phyloP scores from a whole-genome alignment of 2,888 invertebrate species.

The Itoplectis maculator region DNA sequence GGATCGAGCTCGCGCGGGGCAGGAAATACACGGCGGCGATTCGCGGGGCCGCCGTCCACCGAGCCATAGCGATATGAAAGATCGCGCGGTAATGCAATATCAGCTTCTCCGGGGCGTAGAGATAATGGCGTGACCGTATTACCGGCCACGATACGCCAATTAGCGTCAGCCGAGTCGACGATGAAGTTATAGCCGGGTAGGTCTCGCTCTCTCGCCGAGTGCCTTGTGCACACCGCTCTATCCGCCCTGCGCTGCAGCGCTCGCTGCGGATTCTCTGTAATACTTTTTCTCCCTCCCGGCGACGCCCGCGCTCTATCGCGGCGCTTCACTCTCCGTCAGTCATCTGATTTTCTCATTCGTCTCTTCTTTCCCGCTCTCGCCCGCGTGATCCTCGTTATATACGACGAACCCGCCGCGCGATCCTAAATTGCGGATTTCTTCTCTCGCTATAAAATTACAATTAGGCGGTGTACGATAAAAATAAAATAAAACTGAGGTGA shows the following conservation, averaged over 20 bases:
- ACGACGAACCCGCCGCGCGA: constrained; percentile 60
- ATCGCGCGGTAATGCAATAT: constrained; percentile 79
- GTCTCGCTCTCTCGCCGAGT: constrained; percentile 62
- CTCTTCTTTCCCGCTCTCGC: constrained; percentile 33
- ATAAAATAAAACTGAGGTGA: constrained; percentile 41
- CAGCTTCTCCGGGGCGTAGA: constrained; percentile 73
- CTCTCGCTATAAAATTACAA: constrained; percentile 70
- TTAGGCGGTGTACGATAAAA: constrained; percentile 58
- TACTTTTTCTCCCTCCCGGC: constrained; percentile 43
- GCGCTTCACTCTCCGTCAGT: constrained; percentile 33
- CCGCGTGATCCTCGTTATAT: constrained; percentile 48
- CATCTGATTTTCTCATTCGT: constrained; percentile 47
- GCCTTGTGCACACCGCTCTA: constrained; percentile 63
- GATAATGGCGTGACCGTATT: constrained; percentile 80
- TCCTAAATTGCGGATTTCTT: constrained; percentile 69
- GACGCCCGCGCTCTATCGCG: constrained; percentile 37
- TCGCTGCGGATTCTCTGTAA: constrained; percentile 30
- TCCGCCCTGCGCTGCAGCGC: constrained; percentile 42
- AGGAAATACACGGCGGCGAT: constrained; percentile 62
- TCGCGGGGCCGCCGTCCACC: constrained; percentile 65
- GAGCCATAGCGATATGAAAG: constrained; percentile 71
- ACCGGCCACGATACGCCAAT: constrained; percentile 80
- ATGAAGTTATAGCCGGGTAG: constrained; percentile 74
- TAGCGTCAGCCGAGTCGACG: constrained; percentile 77
- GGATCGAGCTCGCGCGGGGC: constrained; percentile 27